Base-by-base conservation (phyloP, 2,113 vertebrate genomes). In the Taurulus bubalis region DNA sequence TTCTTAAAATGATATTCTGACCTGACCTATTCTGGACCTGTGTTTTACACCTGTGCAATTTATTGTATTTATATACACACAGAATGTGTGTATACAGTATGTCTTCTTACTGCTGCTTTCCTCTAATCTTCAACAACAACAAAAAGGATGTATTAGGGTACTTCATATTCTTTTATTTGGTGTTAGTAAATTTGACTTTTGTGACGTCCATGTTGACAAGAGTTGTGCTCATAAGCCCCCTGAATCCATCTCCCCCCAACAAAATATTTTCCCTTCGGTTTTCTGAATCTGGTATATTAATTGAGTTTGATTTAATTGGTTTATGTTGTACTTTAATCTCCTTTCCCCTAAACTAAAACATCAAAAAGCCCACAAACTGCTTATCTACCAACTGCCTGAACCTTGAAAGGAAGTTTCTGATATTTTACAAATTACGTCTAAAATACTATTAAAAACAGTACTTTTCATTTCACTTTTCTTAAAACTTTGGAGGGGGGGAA, bases 401-500 rank as follows among this genome's bases (percentile, higher is more conserved):
- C n/a, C 1, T 22, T 20, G 1, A 26, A 3, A 22, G 9, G 26
- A 12, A 12, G 7, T 20, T 30, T 24, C 11, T 6, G 36, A n/a
- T 58, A 18, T 45, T 16, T 42, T n/a, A 58, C 36, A 4, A 40
- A 47, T 47, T 20, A 26, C 3, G 42, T 38, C 1, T 36, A 8
- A 75, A 75, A 64, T 5, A 8, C 7, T 2, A 1, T 63, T 5
- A 5, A 32, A 36, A 73, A 82, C 5, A 64, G 56, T 10, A 55
- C 18, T 72, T 38, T 74, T 78, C 12, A 83, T 59, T 65, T 38
- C 36, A 38, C 36, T 38, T 38, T 9, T 38, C 36, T 18, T 47
- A 16, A 78, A 36, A 81, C 45, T 59, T 84, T 64, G 5, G 45
- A 15, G 38, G 8, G 58, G 74, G 76, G 76, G 34, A 77, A 78